These are phyloP conservation scores for Apostichopus californicus DNA, from an alignment of 35 echinoderm and acorn worm species.

Conservation along the genomic window DNA sequence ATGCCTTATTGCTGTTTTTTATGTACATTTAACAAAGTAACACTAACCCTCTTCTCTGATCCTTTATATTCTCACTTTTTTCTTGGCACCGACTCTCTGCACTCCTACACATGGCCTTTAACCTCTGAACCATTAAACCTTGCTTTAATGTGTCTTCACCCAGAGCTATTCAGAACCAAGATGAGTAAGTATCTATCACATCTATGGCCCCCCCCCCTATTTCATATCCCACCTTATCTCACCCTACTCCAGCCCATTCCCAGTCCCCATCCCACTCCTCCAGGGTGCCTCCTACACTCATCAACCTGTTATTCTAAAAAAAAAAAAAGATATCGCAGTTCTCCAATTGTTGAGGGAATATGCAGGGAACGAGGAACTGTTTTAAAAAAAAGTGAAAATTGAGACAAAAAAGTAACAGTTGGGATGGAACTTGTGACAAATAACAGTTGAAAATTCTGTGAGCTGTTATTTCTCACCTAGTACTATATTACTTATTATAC, in stretches of 20 bases:
- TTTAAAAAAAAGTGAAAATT: no score
- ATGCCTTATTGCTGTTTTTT: neutral
- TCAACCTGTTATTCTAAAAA: no score
- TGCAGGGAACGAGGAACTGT: no score
- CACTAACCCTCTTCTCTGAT: neutral
- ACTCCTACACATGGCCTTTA: constrained; percentile 44
- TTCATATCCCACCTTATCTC: neutral
- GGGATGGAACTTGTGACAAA: no score
- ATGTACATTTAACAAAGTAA: neutral
- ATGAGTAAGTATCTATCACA: constrained; percentile 25
- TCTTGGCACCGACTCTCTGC: neutral
- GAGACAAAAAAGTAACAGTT: no score
- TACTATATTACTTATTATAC: no score
- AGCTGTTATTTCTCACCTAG: no score
- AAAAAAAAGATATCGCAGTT: no score
- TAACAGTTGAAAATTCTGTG: no score
- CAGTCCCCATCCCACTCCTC: no score
- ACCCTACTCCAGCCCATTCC: neutral
- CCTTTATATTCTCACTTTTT: neutral
- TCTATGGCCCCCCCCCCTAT: neutral
- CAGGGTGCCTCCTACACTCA: no score
- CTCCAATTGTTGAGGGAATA: no score
- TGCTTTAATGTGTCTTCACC: constrained; percentile 27
- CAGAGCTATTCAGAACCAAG: constrained; percentile 50
- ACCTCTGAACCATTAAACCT: constrained; percentile 31